Base-by-base conservation (phyloP, 1,140 invertebrate species). In the Drosophila lacertosa region DNA sequence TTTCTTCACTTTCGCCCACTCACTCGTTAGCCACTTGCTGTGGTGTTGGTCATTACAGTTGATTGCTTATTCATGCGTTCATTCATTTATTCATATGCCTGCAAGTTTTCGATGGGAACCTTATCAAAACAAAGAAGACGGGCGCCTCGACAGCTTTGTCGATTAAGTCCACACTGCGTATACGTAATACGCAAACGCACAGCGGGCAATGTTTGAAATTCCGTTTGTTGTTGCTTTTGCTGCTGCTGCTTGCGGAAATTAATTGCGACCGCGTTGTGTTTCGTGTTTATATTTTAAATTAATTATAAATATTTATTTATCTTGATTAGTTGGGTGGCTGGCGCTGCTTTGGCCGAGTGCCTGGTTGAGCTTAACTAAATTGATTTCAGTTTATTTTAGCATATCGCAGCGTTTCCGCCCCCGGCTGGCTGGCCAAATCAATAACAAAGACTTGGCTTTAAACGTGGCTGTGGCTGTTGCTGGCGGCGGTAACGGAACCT, bases 281-380 rank as follows among this genome's bases (percentile, higher is more conserved):
- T 66, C 64, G 66, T 88, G 82, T 88, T 88, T 82, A 88, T 88
- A 88, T 82, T 88, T 88, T 88, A 88, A 88, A 88, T 88, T 88
- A 88, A 88, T 88, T 88, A 88, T 88, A 88, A 88, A 88, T 88
- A 88, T 88, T 88, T 88, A 88, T 88, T 88, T 88, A 89, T 88
- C 70, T 67, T 88, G 82, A 88, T 88, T 88, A 88, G 82, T 63
- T 88, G 63, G 45, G 69, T 60, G 48, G 58, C 26, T 48, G 66
- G 35, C 3, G 45, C 11, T 18, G 20, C 11, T 33, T n/a, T n/a
- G n/a, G n/a, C n/a, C 42, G 39, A 33, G 63, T 39, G 29, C 20
- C 35, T 65, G 48, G 22, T 22, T 48, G 35, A 59, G 77, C 81
- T 77, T 74, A 88, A 72, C 82, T 62, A 88, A 86, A 86, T 88